Percentiles rank a stretch among this genome's conserved stretches.
Evolutionary conservation across 2,888 invertebrate genomes (phyloP).

Genomic region (Rhaphigaster nebulosa): DNA sequence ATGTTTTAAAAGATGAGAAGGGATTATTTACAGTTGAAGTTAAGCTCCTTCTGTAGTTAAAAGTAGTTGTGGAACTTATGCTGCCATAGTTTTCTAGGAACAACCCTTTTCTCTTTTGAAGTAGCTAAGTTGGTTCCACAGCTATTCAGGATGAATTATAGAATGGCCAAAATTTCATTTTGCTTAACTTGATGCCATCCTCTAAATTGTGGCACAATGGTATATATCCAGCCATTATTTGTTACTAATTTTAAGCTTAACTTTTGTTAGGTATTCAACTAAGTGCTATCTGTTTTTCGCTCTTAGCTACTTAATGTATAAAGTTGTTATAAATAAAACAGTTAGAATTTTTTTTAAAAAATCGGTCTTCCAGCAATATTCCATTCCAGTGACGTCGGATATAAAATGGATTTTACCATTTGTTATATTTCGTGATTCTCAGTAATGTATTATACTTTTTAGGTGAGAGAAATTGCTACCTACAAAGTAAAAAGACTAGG

Average conservation of each 20-base stretch:
- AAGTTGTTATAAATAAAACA: neutral
- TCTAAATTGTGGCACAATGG: neutral
- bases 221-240: neutral
- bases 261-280: neutral
- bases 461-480: too few species aligned
- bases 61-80: constrained; percentile 25
- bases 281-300: neutral
- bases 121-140: neutral
- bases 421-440: too few species aligned
- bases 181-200: neutral
- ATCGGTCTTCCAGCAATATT: too few species aligned
- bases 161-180: neutral
- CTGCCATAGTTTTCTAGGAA: neutral
- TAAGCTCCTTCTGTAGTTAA: neutral
- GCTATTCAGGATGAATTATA: neutral
- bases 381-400: neutral
- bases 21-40: neutral
- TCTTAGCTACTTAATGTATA: neutral
- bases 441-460: too few species aligned
- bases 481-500: accelerated
- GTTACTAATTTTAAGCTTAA: neutral
- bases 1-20: neutral
- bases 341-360: too few species aligned
- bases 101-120: neutral
- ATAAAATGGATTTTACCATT: neutral